Base-by-base conservation (phyloP, 2,113 vertebrate species). In the Ptilonorhynchus violaceus region DNA sequence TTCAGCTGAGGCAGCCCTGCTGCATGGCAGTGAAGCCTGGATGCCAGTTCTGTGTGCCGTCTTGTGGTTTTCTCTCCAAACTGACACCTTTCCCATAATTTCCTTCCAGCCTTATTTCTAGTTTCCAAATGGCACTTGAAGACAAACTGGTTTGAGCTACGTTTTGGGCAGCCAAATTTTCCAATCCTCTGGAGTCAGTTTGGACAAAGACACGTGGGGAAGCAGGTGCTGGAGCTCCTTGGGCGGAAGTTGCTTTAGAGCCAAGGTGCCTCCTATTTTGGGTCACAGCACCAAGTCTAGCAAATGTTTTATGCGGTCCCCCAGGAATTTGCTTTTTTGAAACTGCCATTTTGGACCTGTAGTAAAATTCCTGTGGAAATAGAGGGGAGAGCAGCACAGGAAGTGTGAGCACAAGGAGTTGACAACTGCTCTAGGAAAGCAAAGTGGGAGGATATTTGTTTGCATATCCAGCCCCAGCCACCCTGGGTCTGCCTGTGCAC, bases 281-380 rank as follows among this genome's bases (percentile, higher is more conserved):
- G 50, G 33, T 81, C 4, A 1, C 62, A 35, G 15, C 77, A n/a
- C 31, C 0, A 0, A 75, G 30, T 14, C 19, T 0, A 7, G 42
- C 28, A 4, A 1, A 79, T 25, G 28, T n/a, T 89, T 92, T 27
- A 5, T 25, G 53, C 15, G 23, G 4, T 35, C 52, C 39, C 6
- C 1, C 2, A 15, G 66, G 49, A 72, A 66, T 44, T 11, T 3
- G 3, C 21, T 59, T 68, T 79, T 77, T 69, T 0, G 0, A 78
- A 60, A 10, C 37, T 11, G 28, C 15, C 10, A 1, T 27, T 62
- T 69, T 6, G 2, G 59, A 28, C 2, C 0, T 13, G 25, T 33
- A 37, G 37, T 67, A 31, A 28, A 79, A 72, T 25, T 24, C 5
- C 1, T 25, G 0, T 7, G 3, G 7, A 31, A 56, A 21, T 0